These are phyloP conservation scores for Parasteatoda lunata DNA, from an alignment of 2,888 invertebrate species.

Conservation along the genomic window DNA sequence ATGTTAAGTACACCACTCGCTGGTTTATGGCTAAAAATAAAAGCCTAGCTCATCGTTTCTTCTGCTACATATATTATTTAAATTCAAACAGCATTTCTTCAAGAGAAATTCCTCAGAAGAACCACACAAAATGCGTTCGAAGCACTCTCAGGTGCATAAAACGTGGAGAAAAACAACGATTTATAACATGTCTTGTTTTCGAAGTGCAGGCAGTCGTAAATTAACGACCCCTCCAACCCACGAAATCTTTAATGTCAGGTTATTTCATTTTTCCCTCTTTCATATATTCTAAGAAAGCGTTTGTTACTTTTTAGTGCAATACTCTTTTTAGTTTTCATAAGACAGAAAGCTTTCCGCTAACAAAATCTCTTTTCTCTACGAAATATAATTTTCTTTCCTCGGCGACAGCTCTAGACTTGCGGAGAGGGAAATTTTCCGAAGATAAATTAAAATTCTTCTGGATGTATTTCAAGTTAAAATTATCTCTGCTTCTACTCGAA, in stretches of 20 bases:
- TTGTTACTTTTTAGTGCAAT: background rate
- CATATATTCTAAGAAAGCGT: background rate
- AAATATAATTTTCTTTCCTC: background rate
- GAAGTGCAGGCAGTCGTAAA: constrained; percentile 33
- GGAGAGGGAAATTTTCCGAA: constrained; percentile 10
- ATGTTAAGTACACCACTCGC: constrained; percentile 22
- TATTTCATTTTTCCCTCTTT: background rate
- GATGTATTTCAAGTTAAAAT: background rate
- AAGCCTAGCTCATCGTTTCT: constrained; percentile 15
- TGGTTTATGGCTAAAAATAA: constrained; percentile 10
- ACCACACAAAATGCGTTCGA: constrained; percentile 13
- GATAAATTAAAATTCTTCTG: constrained; percentile 48
- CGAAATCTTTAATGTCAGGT: constrained; percentile 30
- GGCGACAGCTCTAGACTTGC: background rate
- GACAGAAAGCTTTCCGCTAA: background rate
- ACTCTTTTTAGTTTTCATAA: background rate
- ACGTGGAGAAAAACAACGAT: constrained; percentile 19
- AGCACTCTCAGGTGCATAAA: constrained; percentile 4
- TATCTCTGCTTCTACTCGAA: background rate
- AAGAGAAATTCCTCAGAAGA: background rate
- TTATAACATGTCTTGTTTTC: constrained; percentile 46
- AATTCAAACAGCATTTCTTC: too few species aligned
- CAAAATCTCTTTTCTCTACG: background rate
- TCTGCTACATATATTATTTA: background rate
- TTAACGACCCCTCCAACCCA: constrained; percentile 32